These are phyloP conservation scores for Melanotaenia maccullochi DNA, from an alignment of 2,797 vertebrate species.

Conservation along the genomic window DNA sequence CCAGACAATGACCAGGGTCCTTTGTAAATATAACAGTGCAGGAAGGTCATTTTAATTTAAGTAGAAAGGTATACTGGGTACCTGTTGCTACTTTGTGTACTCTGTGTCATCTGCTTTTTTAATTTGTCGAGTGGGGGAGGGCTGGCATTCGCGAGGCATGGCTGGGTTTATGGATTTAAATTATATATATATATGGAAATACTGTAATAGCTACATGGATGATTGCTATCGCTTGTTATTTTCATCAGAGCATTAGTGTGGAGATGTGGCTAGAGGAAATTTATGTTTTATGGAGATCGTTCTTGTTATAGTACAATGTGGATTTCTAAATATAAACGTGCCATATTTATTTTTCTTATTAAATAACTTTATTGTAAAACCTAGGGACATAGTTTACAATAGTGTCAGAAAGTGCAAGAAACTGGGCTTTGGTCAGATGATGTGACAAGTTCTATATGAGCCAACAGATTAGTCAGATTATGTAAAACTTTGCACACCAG, in stretches of 20 bases:
- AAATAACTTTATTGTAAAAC: neutral
- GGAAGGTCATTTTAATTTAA: neutral
- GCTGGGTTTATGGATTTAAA: constrained; percentile 15
- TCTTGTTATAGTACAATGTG: too few relatives aligned
- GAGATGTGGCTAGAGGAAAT: neutral
- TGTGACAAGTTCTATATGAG: constrained; percentile 5
- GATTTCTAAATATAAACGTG: neutral
- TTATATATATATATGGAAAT: constrained; percentile 4
- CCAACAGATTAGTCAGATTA: neutral
- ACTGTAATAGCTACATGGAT: neutral
- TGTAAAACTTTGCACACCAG: neutral
- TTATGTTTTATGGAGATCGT: neutral
- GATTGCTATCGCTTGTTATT: neutral
- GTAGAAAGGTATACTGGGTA: neutral
- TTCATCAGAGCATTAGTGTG: neutral
- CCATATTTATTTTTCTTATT: neutral
- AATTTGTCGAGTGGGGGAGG: constrained; percentile 18
- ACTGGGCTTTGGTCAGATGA: neutral
- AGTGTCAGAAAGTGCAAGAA: neutral
- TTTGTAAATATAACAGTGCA: neutral
- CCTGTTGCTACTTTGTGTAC: constrained; percentile 31
- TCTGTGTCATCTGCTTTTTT: constrained; percentile 26
- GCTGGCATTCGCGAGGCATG: constrained; percentile 13
- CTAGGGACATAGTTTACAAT: too few relatives aligned
- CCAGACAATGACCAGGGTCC: neutral